Evolutionary conservation across 2,113 vertebrate species (phyloP).

Genomic region (Urocitellus parryii): DNA sequence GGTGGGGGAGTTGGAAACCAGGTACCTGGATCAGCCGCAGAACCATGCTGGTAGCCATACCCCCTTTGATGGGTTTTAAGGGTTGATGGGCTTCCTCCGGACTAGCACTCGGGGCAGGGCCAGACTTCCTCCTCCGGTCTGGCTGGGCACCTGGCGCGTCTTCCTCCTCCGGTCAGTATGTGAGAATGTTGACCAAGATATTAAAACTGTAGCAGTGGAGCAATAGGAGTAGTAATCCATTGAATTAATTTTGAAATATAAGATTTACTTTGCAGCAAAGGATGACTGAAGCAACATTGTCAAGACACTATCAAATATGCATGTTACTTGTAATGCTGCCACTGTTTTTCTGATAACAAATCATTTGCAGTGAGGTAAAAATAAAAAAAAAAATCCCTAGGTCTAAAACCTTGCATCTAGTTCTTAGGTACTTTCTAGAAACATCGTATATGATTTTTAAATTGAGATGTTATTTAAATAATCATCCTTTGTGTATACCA

Average conservation of each 20-base stretch:
- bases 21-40: no score
- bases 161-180: no score
- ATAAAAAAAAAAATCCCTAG: background rate
- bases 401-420: slow-evolving; percentile 1
- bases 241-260: background rate
- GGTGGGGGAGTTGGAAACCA: no score
- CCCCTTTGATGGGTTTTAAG: no score
- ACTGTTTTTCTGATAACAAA: background rate
- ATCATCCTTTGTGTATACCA: background rate
- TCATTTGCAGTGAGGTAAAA: background rate
- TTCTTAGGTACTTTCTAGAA: background rate
- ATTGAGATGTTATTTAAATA: background rate
- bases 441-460: background rate
- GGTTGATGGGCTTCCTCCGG: no score
- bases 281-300: background rate
- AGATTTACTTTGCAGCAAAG: background rate
- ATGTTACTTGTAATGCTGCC: background rate
- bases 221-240: background rate
- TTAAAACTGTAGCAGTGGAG: background rate
- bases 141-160: no score
- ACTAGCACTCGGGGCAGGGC: no score
- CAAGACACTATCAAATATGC: background rate
- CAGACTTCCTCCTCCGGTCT: no score
- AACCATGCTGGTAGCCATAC: no score
- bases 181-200: background rate